Base-by-base conservation (phyloP, 2,888 invertebrate genomes). In the Leptinotarsa haldemani region DNA sequence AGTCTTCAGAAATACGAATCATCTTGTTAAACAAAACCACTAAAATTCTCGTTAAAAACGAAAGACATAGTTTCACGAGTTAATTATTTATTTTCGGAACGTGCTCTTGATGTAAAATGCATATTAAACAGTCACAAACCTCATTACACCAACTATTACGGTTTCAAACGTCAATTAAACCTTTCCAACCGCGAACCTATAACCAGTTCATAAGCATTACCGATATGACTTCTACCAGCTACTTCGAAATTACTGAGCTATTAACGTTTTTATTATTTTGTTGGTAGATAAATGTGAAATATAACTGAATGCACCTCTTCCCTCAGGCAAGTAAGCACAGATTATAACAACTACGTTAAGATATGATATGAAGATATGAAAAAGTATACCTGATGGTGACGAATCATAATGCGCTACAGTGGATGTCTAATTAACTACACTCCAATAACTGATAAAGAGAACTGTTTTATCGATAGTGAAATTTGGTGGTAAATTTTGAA, bases 81-180 rank as follows among this genome's bases (percentile, higher is more conserved):
- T 72, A 72, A 72, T 72, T 68, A 69, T 50, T 67, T 52, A 72
- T 72, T 68, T 72, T 56, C 70, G 68, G 81, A 81, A 83, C 83
- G 83, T 83, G 83, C 82, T 77, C 74, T 67, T 70, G 74, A 79
- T 80, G 71, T 77, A 77, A 74, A 77, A 83, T 79, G 83, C 80
- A 76, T 76, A 80, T 83, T 82, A 80, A 82, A 80, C 79, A 75
- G 73, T 74, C 70, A 78, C 80, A 80, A 81, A 83, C 82, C 76
- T 79, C 82, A 78, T 78, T 79, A 77, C 78, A 77, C 65, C 74
- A 70, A 70, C 70, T 74, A 67, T 67, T 58, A 50, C 50, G 63
- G 63, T 61, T 66, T 61, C 65, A 56, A 67, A 70, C 53, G 67
- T 66, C 47, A 70, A 73, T 73, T 70, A 65, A 47, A 25, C 40